Evolutionary conservation across 2,888 invertebrate genomes (phyloP).

Genomic region (Anthrax anthrax): DNA sequence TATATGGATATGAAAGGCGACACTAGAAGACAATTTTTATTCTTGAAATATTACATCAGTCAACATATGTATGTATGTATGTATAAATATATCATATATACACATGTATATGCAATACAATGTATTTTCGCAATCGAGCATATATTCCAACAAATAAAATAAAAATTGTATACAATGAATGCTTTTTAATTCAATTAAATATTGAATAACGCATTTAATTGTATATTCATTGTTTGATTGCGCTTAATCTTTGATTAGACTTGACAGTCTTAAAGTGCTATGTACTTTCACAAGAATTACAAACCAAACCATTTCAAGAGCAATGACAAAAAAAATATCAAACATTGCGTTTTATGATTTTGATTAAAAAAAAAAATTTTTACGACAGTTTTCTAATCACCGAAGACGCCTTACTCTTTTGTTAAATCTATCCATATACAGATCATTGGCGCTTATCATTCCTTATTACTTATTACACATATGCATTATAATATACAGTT

Average conservation of each 20-base stretch:
- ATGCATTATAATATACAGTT: not conserved
- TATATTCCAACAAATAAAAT: not conserved
- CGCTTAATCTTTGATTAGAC: constrained; percentile 8
- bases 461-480: no score
- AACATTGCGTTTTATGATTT: no score
- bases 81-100: no score
- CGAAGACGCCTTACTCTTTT: constrained; percentile 16
- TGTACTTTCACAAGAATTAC: not conserved
- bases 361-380: not conserved
- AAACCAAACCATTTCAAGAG: no score
- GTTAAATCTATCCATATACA: not conserved
- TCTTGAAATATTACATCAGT: constrained; percentile 2
- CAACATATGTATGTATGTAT: not conserved
- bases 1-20: constrained; percentile 17
- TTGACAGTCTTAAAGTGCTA: constrained; percentile 12
- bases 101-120: no score
- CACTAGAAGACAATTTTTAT: constrained; percentile 11
- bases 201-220: constrained; percentile 2
- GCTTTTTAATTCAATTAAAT: not conserved
- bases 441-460: not conserved
- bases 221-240: constrained; percentile 7
- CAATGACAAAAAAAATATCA: no score
- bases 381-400: constrained; percentile 12
- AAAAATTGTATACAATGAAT: not conserved
- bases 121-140: no score